Conservation (phyloP, 2,888 invertebrate species). For the Dryobota labecula region DNA sequence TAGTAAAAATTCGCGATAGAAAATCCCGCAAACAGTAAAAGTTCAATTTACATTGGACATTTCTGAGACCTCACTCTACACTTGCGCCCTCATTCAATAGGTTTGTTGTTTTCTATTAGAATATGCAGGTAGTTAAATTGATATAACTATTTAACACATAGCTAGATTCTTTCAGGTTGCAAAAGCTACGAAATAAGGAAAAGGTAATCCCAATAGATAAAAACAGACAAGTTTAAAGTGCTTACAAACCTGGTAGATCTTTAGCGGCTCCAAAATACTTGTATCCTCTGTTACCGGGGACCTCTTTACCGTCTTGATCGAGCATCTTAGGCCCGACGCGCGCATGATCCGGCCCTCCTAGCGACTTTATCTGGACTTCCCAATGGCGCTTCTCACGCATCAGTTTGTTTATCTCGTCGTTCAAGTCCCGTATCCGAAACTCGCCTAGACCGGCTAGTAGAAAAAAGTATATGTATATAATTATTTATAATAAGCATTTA, state of each 20-base stretch:
- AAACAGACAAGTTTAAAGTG: not conserved
- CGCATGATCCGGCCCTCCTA: constrained; percentile 98
- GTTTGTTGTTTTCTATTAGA: not conserved
- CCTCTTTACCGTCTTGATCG: constrained; percentile 98
- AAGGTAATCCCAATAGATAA: not conserved
- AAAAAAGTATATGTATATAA: constrained; percentile 2
- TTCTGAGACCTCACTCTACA: too few relatives aligned
- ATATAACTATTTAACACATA: not conserved
- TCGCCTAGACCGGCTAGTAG: constrained; percentile 98
- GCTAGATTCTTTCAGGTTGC: not conserved
- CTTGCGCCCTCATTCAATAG: too few relatives aligned
- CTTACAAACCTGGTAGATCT: constrained; percentile 95
- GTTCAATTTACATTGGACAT: too few relatives aligned
- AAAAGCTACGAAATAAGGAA: not conserved
- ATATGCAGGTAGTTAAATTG: not conserved
- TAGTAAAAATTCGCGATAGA: too few relatives aligned
- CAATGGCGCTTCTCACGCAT: constrained; percentile 99
- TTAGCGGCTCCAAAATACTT: constrained; percentile 99
- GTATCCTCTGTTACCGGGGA: constrained; percentile 99
- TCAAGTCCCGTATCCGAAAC: constrained; percentile 98
- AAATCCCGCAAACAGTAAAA: too few relatives aligned
- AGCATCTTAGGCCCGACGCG: constrained; percentile 98
- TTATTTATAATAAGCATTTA: not conserved
- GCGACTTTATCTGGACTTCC: constrained; percentile 98
- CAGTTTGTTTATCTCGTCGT: constrained; percentile 99